Base-by-base conservation (phyloP, 2,797 vertebrate genomes). In the Pitangus sulphuratus region DNA sequence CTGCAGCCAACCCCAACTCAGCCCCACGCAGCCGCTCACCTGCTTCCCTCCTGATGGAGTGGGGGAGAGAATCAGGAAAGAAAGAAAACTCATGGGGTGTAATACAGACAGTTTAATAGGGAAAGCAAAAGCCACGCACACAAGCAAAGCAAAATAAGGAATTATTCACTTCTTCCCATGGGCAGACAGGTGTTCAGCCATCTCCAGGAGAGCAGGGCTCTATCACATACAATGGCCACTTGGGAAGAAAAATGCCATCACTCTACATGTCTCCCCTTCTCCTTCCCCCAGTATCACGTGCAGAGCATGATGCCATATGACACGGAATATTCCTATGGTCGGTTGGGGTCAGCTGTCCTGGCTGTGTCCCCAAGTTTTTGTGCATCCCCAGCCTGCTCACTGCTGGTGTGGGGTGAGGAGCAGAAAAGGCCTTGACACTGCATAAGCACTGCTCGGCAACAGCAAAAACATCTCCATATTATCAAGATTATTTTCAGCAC, bases 21-120 rank as follows among this genome's bases (percentile, higher is more conserved):
- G 37, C 20, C 22, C 40, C 56, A 35, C 4, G 2, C 28, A 69
- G 57, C 20, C 4, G 9, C 20, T 56, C 2, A 0, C 8, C 69
- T 61, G 35, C 39, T 48, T 20, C n/a, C 7, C 21, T 78, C 53
- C 40, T 42, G 31, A 28, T 53, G 66, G 53, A 40, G 58, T 39
- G 8, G 15, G 20, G 39, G 21, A 60, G 25, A 74, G 50, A 86
- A 78, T 60, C 10, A 11, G 35, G 65, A 30, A 65, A 66, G 37
- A 5, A 14, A 75, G 45, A 56, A 89, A 82, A 78, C 22, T n/a
- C 20, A 6, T 17, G 8, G 12, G n/a, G 4, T 72, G 28, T 16
- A 58, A 39, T 39, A 53, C 57, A 45, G 12, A 48, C 12, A 30
- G 15, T 78, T 92, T 35, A 74, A 45, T 0, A 79, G n/a, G 30